These are phyloP conservation scores for Oncopeltus fasciatus DNA, from an alignment of 1,140 invertebrate genomes.

Conservation along the genomic window DNA sequence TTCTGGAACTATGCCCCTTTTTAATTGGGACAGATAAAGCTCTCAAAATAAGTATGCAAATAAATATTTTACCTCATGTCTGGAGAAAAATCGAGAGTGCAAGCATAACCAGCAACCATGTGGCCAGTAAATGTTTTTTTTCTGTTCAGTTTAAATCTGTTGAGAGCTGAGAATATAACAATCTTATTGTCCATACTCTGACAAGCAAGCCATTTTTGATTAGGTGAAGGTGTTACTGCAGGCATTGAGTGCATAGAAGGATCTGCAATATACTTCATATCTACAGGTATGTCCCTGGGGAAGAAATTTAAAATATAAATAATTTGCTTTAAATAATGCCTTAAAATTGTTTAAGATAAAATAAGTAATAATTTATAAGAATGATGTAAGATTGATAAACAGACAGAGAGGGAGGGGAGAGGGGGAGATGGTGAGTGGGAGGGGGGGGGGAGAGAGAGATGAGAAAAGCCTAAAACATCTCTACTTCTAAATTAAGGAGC, in stretches of 20 bases:
- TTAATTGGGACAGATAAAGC: no score
- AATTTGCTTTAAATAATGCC: no score
- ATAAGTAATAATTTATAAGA: no score
- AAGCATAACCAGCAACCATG: conserved; percentile 99
- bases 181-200: conserved; percentile 99
- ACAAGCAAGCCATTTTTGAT: conserved; percentile 97
- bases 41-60: no score
- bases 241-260: conserved; percentile 99
- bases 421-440: no score
- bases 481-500: no score
- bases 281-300: conserved; percentile 90
- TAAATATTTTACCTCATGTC: conserved; percentile 94
- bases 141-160: conserved; percentile 91
- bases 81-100: conserved; percentile 91
- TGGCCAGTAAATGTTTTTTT: conserved; percentile 97
- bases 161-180: conserved; percentile 91
- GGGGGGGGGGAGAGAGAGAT: no score
- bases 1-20: no score
- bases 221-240: conserved; percentile 82
- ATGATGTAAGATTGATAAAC: no score
- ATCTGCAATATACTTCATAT: conserved; percentile 99
- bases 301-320: background rate
- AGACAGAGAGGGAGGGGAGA: no score
- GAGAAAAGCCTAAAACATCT: no score
- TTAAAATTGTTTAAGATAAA: no score